Percentiles rank a stretch among this genome's conserved stretches.
Evolutionary conservation across 2,888 invertebrate genomes (phyloP).

Genomic region (Mamestra brassicae): DNA sequence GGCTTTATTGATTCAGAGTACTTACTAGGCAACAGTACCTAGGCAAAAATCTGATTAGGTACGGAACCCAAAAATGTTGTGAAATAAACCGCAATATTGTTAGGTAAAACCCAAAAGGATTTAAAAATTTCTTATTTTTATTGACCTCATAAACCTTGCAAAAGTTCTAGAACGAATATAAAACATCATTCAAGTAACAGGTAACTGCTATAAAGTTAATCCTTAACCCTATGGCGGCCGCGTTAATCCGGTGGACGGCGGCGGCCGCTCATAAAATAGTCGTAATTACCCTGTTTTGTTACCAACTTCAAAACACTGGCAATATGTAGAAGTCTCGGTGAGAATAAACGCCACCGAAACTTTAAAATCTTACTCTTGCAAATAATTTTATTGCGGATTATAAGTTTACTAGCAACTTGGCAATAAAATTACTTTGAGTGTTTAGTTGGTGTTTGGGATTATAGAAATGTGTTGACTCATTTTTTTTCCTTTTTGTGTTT

Average conservation of each 20-base stretch:
- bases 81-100: background rate
- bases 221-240: conserved; percentile 22
- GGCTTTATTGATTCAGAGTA: too few species aligned
- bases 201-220: conserved; percentile 40
- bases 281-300: background rate
- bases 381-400: conserved; percentile 42
- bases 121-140: background rate
- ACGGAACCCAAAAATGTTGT: too few species aligned
- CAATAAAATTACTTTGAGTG: background rate
- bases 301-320: background rate
- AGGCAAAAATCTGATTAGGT: too few species aligned
- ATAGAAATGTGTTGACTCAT: too few species aligned
- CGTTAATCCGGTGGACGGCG: conserved; percentile 28
- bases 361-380: conserved; percentile 30
- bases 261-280: conserved; percentile 35
- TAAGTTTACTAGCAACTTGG: conserved; percentile 27
- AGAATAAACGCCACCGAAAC: conserved; percentile 26
- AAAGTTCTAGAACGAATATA: conserved; percentile 9
- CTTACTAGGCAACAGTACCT: too few species aligned
- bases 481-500: too few species aligned
- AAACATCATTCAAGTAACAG: background rate
- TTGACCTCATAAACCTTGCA: background rate
- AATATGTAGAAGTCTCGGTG: conserved; percentile 27
- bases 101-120: too few species aligned
- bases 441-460: too few species aligned